These are phyloP conservation scores for Macrophya alboannulata DNA, from an alignment of 2,888 invertebrate genomes.

Conservation along the genomic window DNA sequence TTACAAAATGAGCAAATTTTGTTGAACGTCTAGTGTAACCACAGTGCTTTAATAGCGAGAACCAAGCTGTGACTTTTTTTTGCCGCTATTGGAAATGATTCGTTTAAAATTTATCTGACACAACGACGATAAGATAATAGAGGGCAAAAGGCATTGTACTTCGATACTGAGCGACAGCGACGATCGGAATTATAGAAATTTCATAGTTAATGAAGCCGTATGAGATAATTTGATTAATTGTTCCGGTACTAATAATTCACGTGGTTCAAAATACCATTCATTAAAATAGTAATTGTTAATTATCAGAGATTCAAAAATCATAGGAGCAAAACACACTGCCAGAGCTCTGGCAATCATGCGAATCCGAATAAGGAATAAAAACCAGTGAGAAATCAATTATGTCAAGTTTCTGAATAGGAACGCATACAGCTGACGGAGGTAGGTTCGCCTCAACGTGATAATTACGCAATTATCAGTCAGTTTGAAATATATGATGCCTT, in stretches of 20 bases:
- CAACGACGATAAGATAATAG: background rate
- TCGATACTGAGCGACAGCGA: background rate
- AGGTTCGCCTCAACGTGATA: background rate
- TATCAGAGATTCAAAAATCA: constrained; percentile 2
- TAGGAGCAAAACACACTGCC: background rate
- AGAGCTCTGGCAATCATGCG: background rate
- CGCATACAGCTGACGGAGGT: constrained; percentile 9
- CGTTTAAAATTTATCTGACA: background rate
- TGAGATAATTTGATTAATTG: background rate
- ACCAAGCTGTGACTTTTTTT: background rate
- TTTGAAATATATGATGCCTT: background rate
- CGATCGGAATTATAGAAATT: background rate
- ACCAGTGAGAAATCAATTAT: constrained; percentile 37
- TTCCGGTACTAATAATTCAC: background rate
- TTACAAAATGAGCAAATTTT: background rate
- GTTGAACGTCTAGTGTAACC: background rate
- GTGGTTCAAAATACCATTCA: background rate
- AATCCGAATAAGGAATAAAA: background rate
- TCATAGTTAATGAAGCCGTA: background rate
- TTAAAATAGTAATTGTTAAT: background rate
- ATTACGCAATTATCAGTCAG: background rate
- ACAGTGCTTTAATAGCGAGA: background rate
- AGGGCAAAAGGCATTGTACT: background rate
- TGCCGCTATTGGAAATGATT: background rate
- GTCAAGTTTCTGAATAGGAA: constrained; percentile 37